These are phyloP conservation scores for Tragelaphus eurycerus DNA, from an alignment of 2,797 vertebrate genomes.

Conservation along the genomic window DNA sequence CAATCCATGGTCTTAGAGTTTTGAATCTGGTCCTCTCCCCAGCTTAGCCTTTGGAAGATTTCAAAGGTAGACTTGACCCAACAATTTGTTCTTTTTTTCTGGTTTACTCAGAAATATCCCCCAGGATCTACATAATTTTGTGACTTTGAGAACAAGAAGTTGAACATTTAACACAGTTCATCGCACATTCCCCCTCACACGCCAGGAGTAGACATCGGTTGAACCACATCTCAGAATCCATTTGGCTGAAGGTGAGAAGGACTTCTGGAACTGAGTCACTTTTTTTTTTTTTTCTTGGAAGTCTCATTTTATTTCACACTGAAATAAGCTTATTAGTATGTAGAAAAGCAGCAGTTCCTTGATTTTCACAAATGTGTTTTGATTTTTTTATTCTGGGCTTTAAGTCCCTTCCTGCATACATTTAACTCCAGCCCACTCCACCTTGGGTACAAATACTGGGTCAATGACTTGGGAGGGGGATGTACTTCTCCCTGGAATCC, in stretches of 20 bases:
- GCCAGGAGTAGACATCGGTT: slow-evolving; percentile 21
- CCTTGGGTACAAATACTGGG: slow-evolving; percentile 47
- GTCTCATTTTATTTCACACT: slow-evolving; percentile 65
- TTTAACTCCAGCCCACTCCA: slow-evolving; percentile 62
- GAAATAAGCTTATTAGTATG: slow-evolving; percentile 74
- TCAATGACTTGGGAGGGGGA: background rate
- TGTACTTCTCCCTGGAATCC: slow-evolving; percentile 59
- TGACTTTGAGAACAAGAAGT: slow-evolving; percentile 61
- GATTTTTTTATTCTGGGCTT: slow-evolving; percentile 62
- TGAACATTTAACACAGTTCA: slow-evolving; percentile 28
- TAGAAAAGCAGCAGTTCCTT: slow-evolving; percentile 71
- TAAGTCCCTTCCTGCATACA: slow-evolving; percentile 67
- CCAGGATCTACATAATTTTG: background rate
- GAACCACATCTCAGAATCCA: slow-evolving; percentile 54
- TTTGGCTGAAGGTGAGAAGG: slow-evolving; percentile 30
- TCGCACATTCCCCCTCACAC: slow-evolving; percentile 27
- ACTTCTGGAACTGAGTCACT: background rate
- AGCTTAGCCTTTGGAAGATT: slow-evolving; percentile 6
- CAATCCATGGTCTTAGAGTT: slow-evolving; percentile 46
- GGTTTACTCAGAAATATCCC: slow-evolving; percentile 38
- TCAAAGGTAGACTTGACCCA: background rate
- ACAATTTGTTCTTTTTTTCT: background rate
- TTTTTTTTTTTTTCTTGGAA: slow-evolving; percentile 35
- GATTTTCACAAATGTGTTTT: slow-evolving; percentile 74
- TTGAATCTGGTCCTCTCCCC: slow-evolving; percentile 30